Base-by-base conservation (phyloP, 2,888 invertebrate genomes). In the Mythimna loreyi region DNA sequence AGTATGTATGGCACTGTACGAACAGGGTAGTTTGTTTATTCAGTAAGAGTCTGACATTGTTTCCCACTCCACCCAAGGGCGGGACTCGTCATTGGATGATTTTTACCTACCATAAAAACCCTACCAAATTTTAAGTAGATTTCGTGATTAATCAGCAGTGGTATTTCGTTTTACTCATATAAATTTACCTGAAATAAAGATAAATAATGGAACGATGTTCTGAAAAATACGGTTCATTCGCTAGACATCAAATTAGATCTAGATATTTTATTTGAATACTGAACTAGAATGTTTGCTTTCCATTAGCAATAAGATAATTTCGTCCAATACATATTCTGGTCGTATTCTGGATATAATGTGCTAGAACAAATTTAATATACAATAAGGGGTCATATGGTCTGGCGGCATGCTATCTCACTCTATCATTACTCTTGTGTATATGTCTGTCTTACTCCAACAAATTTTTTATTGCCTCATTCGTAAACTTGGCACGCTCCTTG, bases 401-500 rank as follows among this genome's bases (percentile, higher is more conserved):
- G 28, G 36, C 19, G 43, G n/a, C 5, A 4, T 52, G 3, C 0
- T 11, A 8, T 5, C 79, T 36, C 77, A 33, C 56, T 78, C 65
- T 47, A 0, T 3, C 61, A 43, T 19, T 3, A 13, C 1, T 49
- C 1, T 13, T 25, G 3, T 11, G 1, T 23, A 69, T 67, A 58
- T 50, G 11, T 25, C 21, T 16, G 16, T 84, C 80, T 78, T 75
- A 53, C 16, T 83, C 79, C 59, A 40, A 57, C 71, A 55, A 43
- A 78, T 62, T 69, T 61, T 58, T 74, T 79, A 75, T 72, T 67
- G 50, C 66, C 55, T 67, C 62, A 65, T 84, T 69, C 57, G 78
- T 67, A 81, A 53, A 33, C 75, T 47, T 16, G 33, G 65, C 81
- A 72, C 83, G 78, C 53, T 62, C 60, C 68, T 69, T 83, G 85